These are phyloP conservation scores for Mastacembelus armatus DNA, from an alignment of 2,797 vertebrate species.

Conservation along the genomic window DNA sequence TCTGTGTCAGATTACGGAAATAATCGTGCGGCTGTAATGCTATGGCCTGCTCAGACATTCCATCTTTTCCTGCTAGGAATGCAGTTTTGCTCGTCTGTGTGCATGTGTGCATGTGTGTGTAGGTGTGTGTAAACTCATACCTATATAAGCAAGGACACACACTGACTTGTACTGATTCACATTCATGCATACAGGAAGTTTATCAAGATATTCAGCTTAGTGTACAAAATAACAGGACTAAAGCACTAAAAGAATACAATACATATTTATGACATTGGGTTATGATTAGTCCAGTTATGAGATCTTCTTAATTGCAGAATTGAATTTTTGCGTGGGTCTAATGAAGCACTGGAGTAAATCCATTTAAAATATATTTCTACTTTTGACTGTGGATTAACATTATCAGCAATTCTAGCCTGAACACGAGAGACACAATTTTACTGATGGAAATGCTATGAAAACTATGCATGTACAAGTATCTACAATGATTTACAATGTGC, in stretches of 20 bases:
- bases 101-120: not conserved
- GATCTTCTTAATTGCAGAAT: no score
- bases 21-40: constrained; percentile 79
- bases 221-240: not conserved
- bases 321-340: not conserved
- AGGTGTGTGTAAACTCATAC: no score
- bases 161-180: constrained; percentile 14
- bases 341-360: not conserved
- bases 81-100: no score
- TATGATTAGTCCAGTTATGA: not conserved
- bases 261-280: not conserved
- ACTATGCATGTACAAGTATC: constrained; percentile 32
- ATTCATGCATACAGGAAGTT: not conserved
- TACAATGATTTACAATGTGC: constrained; percentile 10
- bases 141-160: constrained; percentile 27
- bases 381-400: not conserved
- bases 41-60: constrained; percentile 70
- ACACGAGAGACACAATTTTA: not conserved
- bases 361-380: not conserved
- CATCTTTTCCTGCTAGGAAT: constrained; percentile 72
- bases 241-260: not conserved
- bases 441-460: constrained; percentile 8
- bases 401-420: not conserved
- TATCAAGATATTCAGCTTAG: not conserved
- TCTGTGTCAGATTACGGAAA: constrained; percentile 76